A percentile compares a stretch with the other conserved stretches of the same genome.
Conservation (phyloP, 2,113 vertebrate species). For the Symphodus melops region DNA sequence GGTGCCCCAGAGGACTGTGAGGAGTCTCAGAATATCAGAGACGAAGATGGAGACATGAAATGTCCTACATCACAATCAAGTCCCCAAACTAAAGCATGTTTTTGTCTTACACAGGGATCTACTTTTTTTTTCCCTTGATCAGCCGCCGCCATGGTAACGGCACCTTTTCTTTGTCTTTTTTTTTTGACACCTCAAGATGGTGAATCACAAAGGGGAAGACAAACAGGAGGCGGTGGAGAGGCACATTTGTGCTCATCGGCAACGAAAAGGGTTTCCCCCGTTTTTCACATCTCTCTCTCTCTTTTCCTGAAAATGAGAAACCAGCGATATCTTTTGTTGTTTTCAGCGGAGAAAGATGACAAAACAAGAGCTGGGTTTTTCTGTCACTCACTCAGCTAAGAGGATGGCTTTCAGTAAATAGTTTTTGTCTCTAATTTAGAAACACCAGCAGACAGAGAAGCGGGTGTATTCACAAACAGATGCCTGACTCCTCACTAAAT, state of each 20-base stretch:
- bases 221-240: neutral
- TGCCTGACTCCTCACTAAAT: conserved; percentile 5
- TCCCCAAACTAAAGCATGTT: conserved; percentile 48
- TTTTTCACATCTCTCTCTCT: conserved; percentile 7
- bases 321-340: neutral
- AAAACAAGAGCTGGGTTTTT: conserved; percentile 15
- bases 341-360: conserved; percentile 23
- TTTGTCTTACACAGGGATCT: conserved; percentile 39
- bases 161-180: conserved; percentile 27
- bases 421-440: conserved; percentile 26
- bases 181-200: conserved; percentile 53
- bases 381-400: conserved; percentile 42
- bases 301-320: neutral
- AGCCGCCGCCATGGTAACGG: conserved; percentile 63
- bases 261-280: conserved; percentile 31
- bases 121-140: conserved; percentile 47
- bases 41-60: conserved; percentile 35
- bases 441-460: conserved; percentile 26
- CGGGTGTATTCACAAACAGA: conserved; percentile 6
- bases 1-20: conserved; percentile 43
- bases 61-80: conserved; percentile 30
- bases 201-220: conserved; percentile 26
- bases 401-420: conserved; percentile 38
- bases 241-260: conserved; percentile 16
- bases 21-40: conserved; percentile 43